Evolutionary conservation across 2,113 vertebrate species (phyloP), one percentile per base, ranked within the genome.

Genomic region (Callithrix jacchus): DNA sequence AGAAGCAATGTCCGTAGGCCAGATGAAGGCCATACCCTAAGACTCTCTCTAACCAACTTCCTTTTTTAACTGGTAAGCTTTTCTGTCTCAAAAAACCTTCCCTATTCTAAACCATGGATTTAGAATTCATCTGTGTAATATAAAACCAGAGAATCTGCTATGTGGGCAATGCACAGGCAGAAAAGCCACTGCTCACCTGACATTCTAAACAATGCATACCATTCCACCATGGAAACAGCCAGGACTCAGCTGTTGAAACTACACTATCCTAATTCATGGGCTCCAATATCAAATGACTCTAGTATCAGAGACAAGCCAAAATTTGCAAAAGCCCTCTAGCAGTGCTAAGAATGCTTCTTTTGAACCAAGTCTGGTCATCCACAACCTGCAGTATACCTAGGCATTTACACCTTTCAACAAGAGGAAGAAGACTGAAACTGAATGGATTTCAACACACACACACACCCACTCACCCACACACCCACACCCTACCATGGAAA

Each of bases 41-140:
- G 21, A 21, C 37, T 91, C 30, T 61, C 45, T 80, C 37, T 5
- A 81, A 40, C 9, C 54, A 85, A 81, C n/a, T 84, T 96, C 45
- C 45, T 70, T 68, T 74, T 76, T 61, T 40, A 86, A 95, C n/a
- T 30, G 58, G 64, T 70, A 45, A n/a, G 49, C 79, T 64, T 68
- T 23, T 64, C 66, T 87, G 79, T 49, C 35, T 93, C 80, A n/a
- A 35, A 91, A 94, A 97, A 84, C 16, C 37, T 93, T 91, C 47
- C 58, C 61, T 71, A 20, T 45, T 79, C 32, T 94, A 96, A 89
- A 9, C 45, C 58, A 56, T 35, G 27, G 68, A 42, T 91, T 85
- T n/a, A n/a, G n/a, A 68, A 64, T 81, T 77, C 80, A 56, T 7
- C 80, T 25, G 64, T 64, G 61, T 64, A 64, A 12, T 25, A 47